Evolutionary conservation across 2,797 vertebrate species (phyloP).

Genomic region (Hypotaenidia okinawae): DNA sequence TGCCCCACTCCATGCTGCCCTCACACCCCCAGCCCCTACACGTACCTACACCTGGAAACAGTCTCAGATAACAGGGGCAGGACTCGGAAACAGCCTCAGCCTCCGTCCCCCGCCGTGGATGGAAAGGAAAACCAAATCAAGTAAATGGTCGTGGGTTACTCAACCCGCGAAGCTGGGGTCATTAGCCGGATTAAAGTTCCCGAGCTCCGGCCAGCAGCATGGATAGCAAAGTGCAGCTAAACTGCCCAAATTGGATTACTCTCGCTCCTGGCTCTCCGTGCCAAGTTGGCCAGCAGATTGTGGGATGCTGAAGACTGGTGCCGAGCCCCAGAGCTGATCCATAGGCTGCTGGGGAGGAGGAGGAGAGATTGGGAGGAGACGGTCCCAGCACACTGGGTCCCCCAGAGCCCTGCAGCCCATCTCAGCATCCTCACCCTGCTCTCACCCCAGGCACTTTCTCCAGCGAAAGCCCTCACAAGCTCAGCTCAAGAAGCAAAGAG

Average conservation of each 20-base stretch:
- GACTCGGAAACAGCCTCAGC: neutral
- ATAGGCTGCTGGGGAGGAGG: neutral
- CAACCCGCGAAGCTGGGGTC: slow-evolving; percentile 42
- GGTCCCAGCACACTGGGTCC: neutral
- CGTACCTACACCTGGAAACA: neutral
- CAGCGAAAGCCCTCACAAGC: neutral
- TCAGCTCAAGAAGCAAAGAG: slow-evolving; percentile 28
- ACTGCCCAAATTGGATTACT: slow-evolving; percentile 72
- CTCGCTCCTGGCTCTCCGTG: neutral
- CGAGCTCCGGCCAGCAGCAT: slow-evolving; percentile 30
- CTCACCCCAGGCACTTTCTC: slow-evolving; percentile 17
- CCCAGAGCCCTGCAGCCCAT: neutral
- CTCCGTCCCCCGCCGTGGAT: neutral
- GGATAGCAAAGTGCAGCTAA: slow-evolving; percentile 63
- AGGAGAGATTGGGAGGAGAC: neutral
- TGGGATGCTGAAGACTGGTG: neutral
- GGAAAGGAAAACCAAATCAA: slow-evolving; percentile 53
- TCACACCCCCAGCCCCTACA: neutral
- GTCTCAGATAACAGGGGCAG: rapidly evolving
- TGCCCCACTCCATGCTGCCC: neutral
- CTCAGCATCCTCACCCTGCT: neutral
- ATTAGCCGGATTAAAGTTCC: slow-evolving; percentile 68
- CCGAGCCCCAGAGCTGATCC: neutral
- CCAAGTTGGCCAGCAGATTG: slow-evolving; percentile 47
- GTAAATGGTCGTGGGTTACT: neutral